A percentile compares a stretch with the other conserved stretches of the same genome.
Evolutionary conservation across 2,888 invertebrate species (phyloP).

Genomic region (Dynastes grantii): DNA sequence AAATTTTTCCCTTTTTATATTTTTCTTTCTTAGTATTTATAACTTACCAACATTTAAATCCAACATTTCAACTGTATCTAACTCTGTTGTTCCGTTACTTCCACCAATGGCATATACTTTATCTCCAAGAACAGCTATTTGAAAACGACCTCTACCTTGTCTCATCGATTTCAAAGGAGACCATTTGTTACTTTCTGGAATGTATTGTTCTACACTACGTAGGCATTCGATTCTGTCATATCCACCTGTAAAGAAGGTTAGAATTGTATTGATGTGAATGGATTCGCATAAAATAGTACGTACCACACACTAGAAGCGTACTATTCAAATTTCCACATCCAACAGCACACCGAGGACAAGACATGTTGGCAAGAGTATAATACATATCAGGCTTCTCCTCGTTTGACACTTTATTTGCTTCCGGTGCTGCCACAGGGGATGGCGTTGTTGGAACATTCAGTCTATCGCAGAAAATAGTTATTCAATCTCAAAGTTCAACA

Average conservation of each 20-base stretch:
- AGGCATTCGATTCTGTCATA: conserved; percentile 91
- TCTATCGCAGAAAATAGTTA: conserved; percentile 56
- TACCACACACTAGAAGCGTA: conserved; percentile 85
- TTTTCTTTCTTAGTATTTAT: no score
- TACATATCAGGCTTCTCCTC: conserved; percentile 75
- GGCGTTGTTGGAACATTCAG: conserved; percentile 69
- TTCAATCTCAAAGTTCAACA: conserved; percentile 13
- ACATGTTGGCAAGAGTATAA: conserved; percentile 76
- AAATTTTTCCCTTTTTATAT: no score
- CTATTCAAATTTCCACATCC: conserved; percentile 82
- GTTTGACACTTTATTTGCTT: conserved; percentile 67
- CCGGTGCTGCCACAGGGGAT: conserved; percentile 68
- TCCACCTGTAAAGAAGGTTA: conserved; percentile 72
- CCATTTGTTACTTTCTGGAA: conserved; percentile 82
- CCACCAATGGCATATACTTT: conserved; percentile 87
- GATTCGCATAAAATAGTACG: conserved; percentile 59
- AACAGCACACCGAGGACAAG: conserved; percentile 81
- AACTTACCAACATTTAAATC: conserved; percentile 70
- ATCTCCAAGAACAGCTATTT: conserved; percentile 79
- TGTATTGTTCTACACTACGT: conserved; percentile 82
- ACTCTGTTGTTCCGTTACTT: conserved; percentile 87
- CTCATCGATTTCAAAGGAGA: conserved; percentile 79
- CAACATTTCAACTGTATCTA: conserved; percentile 80
- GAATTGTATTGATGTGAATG: not conserved
- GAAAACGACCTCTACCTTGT: conserved; percentile 84